These are phyloP conservation scores for Periophthalmus magnuspinnatus DNA, from an alignment of 2,797 vertebrate species.

Conservation along the genomic window DNA sequence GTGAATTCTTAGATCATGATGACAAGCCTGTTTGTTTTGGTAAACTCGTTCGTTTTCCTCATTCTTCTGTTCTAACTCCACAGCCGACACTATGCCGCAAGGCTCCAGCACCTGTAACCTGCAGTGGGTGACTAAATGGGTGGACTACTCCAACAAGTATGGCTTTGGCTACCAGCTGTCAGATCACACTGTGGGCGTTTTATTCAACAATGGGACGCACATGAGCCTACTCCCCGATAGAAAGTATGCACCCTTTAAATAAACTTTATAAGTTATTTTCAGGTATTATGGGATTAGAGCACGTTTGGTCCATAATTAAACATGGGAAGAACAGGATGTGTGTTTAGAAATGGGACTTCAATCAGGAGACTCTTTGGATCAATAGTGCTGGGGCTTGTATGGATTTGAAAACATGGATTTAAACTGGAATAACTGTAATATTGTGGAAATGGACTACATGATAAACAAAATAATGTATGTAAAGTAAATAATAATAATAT, in stretches of 20 bases:
- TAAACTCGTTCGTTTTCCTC: conserved; percentile 28
- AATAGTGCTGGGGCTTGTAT: no score
- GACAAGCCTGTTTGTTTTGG: not conserved
- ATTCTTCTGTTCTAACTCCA: conserved; percentile 21
- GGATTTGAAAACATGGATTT: no score
- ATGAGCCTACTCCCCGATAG: conserved; percentile 97
- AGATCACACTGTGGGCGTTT: conserved; percentile 95
- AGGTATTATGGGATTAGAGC: conserved; percentile 28
- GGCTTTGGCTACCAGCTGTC: conserved; percentile 99
- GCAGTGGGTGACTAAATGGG: conserved; percentile 99
- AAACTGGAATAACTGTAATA: no score
- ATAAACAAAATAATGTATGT: no score
- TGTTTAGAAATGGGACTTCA: not conserved
- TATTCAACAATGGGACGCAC: conserved; percentile 97
- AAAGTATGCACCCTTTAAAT: conserved; percentile 81
- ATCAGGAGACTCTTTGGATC: not conserved
- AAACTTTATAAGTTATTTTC: conserved; percentile 36
- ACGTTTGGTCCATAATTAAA: not conserved
- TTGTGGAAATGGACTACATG: no score
- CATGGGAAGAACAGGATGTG: not conserved
- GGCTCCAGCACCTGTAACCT: conserved; percentile 83
- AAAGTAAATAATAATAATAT: no score
- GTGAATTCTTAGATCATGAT: no score
- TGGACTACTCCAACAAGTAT: conserved; percentile 99
- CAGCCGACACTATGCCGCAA: conserved; percentile 86